Evolutionary conservation across 2,888 invertebrate genomes (phyloP).

Genomic region (Drosophila bunnanda): DNA sequence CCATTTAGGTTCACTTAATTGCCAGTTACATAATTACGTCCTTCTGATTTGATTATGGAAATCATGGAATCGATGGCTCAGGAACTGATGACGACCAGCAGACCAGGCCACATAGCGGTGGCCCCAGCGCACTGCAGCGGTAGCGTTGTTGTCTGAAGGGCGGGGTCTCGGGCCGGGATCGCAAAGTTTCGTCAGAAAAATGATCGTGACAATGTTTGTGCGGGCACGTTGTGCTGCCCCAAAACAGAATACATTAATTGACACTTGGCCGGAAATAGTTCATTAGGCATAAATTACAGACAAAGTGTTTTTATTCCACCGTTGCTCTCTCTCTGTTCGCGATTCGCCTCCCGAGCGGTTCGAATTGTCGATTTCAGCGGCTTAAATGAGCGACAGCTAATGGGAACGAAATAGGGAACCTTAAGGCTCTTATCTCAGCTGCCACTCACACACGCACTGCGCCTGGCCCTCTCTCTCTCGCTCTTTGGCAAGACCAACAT

Average conservation of each 20-base stretch:
- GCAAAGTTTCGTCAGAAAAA: slow-evolving; percentile 67
- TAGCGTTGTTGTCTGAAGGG: neutral
- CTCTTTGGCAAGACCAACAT: slow-evolving; percentile 58
- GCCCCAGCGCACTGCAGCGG: slow-evolving; percentile 21
- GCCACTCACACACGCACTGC: slow-evolving; percentile 41
- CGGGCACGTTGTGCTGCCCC: slow-evolving; percentile 67
- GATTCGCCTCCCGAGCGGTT: slow-evolving; percentile 35
- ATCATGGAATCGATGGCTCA: slow-evolving; percentile 35
- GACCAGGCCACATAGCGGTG: slow-evolving; percentile 24
- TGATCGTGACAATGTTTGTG: slow-evolving; percentile 78
- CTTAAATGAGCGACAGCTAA: slow-evolving; percentile 61
- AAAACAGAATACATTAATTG: slow-evolving; percentile 79
- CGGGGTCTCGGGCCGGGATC: slow-evolving; percentile 1
- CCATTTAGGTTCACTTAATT: no score
- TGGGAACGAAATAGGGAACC: slow-evolving; percentile 44
- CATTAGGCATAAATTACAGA: slow-evolving; percentile 81
- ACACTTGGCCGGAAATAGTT: slow-evolving; percentile 81
- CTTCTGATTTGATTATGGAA: slow-evolving; percentile 1
- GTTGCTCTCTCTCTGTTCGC: slow-evolving; percentile 50
- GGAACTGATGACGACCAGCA: slow-evolving; percentile 3
- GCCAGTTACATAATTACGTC: neutral
- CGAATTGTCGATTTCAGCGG: slow-evolving; percentile 70
- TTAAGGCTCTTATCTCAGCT: slow-evolving; percentile 58
- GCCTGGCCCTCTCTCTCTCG: slow-evolving; percentile 12
- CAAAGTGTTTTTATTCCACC: slow-evolving; percentile 62